A percentile compares a stretch with the other conserved stretches of the same genome.
These are phyloP conservation scores for Monopterus albus DNA, from an alignment of 2,113 vertebrate species.

Conservation along the genomic window DNA sequence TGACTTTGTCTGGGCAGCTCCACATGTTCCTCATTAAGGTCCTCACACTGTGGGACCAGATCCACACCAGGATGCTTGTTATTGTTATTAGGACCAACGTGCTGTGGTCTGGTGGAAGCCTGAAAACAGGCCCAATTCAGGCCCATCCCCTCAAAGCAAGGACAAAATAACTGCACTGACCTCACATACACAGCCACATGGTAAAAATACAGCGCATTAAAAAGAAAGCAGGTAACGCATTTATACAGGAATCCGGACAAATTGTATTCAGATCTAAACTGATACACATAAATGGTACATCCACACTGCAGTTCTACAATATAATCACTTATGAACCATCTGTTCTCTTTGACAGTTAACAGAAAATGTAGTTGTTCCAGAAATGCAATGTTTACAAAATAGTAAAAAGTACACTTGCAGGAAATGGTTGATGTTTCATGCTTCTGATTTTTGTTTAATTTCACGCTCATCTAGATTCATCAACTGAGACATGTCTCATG, in stretches of 20 bases:
- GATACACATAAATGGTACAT: neutral
- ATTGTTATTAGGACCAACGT: slow-evolving; percentile 84
- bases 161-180: slow-evolving; percentile 16
- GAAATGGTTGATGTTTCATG: slow-evolving; percentile 56
- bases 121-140: slow-evolving; percentile 53
- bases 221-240: too few species aligned
- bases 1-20: slow-evolving; percentile 84
- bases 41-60: slow-evolving; percentile 82
- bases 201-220: neutral
- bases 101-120: slow-evolving; percentile 77
- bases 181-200: neutral
- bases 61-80: slow-evolving; percentile 83
- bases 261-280: neutral
- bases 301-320: neutral
- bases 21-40: slow-evolving; percentile 87
- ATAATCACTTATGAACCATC: neutral
- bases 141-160: slow-evolving; percentile 48
- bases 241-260: neutral
- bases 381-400: slow-evolving; percentile 51
- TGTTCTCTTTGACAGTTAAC: slow-evolving; percentile 1
- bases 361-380: neutral
- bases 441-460: slow-evolving; percentile 69
- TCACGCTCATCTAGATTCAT: slow-evolving; percentile 68
- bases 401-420: slow-evolving; percentile 43
- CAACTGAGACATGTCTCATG: slow-evolving; percentile 67